Base-by-base conservation (phyloP, 2,797 vertebrate species). In the Poliocrania exsul region DNA sequence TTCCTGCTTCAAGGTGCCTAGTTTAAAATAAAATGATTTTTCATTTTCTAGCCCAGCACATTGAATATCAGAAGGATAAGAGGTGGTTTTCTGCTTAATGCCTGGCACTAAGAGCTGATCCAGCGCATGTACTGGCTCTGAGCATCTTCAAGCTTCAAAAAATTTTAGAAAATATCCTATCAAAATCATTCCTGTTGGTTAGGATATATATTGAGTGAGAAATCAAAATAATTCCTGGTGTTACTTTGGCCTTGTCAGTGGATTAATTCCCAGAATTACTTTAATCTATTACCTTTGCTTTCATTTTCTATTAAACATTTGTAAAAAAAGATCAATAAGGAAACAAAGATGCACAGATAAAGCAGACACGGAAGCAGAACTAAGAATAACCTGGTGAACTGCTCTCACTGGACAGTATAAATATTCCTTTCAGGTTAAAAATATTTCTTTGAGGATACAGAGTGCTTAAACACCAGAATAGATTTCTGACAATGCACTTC, bases 401-500 rank as follows among this genome's bases (percentile, higher is more conserved):
- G 9, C 24, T 88, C 74, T 95, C 46, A 77, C 69, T 90, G 88
- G 93, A 57, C 65, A 93, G 42, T 93, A 96, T 92, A 96, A 97
- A 95, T 95, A 95, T 50, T 82, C 19, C 67, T 80, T 95, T 90
- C 56, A 90, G 78, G 88, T 92, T 96, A 96, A 95, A 96, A 96
- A 95, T 96, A 95, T 61, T 81, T 95, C 42, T 95, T 92, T 84
- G 90, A 96, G 91, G 78, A 94, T 90, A 73, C 1, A 2, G 81
- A 92, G 38, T 64, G 37, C 60, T 95, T 92, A 79, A 90, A 83
- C 72, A 84, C 79, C 46, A 92, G 84, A 96, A 95, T 88, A 92
- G 95, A 70, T 64, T 61, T 81, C 0, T 4, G 86, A 87, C 92
- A 93, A 92, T 79, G 71, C 38, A 49, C 81, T 90, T 94, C 95